Evolutionary conservation across 1,140 invertebrate genomes (phyloP).

Genomic region (Drosophila sucinea): DNA sequence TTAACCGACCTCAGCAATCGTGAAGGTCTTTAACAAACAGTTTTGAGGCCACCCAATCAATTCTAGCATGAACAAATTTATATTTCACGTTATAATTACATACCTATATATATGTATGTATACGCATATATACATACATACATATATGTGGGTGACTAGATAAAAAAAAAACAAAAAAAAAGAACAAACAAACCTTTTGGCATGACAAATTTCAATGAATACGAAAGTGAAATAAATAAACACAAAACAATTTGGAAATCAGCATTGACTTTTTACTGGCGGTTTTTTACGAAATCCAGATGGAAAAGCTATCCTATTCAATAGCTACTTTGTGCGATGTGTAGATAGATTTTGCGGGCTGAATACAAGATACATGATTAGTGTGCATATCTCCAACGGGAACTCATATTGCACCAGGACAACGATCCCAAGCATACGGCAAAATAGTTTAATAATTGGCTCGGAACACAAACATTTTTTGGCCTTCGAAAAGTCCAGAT

Average conservation of each 20-base stretch:
- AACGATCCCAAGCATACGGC: no score
- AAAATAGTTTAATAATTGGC: no score
- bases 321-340: no score
- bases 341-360: no score
- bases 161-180: constrained; percentile 40
- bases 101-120: constrained; percentile 24
- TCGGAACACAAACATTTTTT: no score
- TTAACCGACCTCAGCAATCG: constrained; percentile 52
- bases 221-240: constrained; percentile 61
- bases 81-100: constrained; percentile 70
- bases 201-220: constrained; percentile 56
- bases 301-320: no score
- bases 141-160: constrained; percentile 36
- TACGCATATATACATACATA: background rate
- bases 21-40: constrained; percentile 32
- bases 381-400: no score
- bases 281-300: no score
- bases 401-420: no score
- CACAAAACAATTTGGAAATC: constrained; percentile 45
- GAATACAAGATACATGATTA: no score
- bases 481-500: no score
- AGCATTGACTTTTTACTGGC: background rate
- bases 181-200: constrained; percentile 38
- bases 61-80: constrained; percentile 68
- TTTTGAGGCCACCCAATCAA: constrained; percentile 56